Evolutionary conservation across 2,888 invertebrate species (phyloP), one percentile per base, ranked within the genome.

Genomic region (Ashinkailepas kermadecensis): DNA sequence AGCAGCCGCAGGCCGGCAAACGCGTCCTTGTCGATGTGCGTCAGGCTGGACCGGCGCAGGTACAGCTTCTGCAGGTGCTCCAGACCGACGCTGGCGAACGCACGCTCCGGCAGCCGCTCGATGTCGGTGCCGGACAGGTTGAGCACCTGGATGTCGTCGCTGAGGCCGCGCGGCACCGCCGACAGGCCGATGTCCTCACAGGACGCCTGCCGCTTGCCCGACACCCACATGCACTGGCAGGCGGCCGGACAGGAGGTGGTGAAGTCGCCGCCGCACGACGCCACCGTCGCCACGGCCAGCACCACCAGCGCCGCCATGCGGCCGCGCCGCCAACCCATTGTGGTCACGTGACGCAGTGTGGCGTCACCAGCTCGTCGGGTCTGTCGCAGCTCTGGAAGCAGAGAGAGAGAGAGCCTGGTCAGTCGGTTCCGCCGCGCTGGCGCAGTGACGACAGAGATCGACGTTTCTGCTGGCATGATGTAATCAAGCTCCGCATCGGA

Each of bases 151-250:
- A 95, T 93, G 88, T 91, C 93, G 86, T 89, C 91, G 86, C 93
- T 94, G 62, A 96, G 88, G 81, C 91, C 91, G 83, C 89, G 89
- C 0, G 96, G 96, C 81, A 96, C 91, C 84, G 92, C 91, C 85
- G 93, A 93, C 85, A 95, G 91, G 85, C 94, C 93, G 85, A 93
- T 92, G 86, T 94, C 92, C 84, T 92, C 92, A 88, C 96, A 96
- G 83, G 94, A 90, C 82, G 95, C 96, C 78, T 95, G 94, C 87
- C 94, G 95, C 88, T 96, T 96, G 83, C 95, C 95, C n/a, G 78
- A 39, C n/a, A 58, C 67, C 96, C 96, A 96, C 89, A 95, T 95
- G 90, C 96, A 96, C 86, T 92, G 92, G 88, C 96, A 96, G 85
- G 93, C 92, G 85, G 92, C 90, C 86, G 95, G 94, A 88, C 95